These are phyloP conservation scores for Hycleus phaleratus DNA, from an alignment of 1,140 invertebrate genomes.

Conservation along the genomic window DNA sequence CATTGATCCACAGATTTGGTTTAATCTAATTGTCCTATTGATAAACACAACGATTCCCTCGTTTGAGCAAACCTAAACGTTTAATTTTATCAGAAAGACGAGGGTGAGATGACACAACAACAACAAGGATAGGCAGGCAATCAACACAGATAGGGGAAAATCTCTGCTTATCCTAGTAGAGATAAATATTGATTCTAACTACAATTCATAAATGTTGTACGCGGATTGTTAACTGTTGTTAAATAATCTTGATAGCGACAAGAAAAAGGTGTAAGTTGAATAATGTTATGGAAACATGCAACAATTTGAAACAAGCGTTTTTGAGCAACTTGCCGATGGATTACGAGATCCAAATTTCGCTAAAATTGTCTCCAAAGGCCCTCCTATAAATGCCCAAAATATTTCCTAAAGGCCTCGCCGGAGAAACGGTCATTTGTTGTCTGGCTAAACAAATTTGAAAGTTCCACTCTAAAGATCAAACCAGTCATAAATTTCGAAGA, in stretches of 20 bases:
- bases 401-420: no score
- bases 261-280: slow-evolving; percentile 5
- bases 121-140: background rate
- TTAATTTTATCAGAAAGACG: slow-evolving; percentile 7
- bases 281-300: slow-evolving; percentile 7
- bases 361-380: no score
- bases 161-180: no score
- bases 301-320: background rate
- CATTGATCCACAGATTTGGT: background rate
- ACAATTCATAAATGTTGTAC: no score
- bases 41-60: slow-evolving; percentile 6
- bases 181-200: no score
- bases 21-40: slow-evolving; percentile 9
- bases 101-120: background rate
- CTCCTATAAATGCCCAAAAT: no score
- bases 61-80: slow-evolving; percentile 12
- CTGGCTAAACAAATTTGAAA: no score
- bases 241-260: slow-evolving; percentile 2
- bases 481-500: no score
- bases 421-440: no score
- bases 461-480: background rate
- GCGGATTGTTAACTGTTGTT: no score
- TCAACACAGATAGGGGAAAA: slow-evolving; percentile 1
- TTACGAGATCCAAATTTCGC: no score
- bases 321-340: no score